Evolutionary conservation across 2,113 vertebrate genomes (phyloP).

Genomic region (Ctenomys sociabilis): DNA sequence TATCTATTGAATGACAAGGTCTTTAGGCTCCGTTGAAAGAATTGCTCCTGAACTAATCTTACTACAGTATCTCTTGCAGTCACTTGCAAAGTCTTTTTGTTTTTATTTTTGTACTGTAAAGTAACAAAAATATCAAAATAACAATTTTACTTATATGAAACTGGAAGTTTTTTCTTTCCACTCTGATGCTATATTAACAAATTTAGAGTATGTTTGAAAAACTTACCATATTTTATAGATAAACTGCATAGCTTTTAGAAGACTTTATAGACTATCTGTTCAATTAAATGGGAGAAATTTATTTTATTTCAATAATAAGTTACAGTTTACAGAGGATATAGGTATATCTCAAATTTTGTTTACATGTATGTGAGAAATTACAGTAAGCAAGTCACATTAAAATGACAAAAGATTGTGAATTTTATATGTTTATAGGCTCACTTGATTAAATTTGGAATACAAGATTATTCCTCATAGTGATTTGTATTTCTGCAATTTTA

Average conservation of each 20-base stretch:
- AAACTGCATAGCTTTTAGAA: not conserved
- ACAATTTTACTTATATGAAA: not conserved
- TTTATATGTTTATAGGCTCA: slow-evolving; percentile 47
- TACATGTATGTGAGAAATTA: slow-evolving; percentile 16
- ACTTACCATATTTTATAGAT: not conserved
- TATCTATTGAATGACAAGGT: not conserved
- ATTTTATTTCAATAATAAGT: slow-evolving; percentile 21
- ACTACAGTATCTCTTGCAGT: too few species aligned
- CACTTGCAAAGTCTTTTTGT: not conserved
- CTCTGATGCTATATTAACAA: not conserved
- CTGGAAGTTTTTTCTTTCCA: not conserved
- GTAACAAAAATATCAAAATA: not conserved
- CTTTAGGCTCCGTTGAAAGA: not conserved
- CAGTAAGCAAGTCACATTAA: slow-evolving; percentile 60
- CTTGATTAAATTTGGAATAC: slow-evolving; percentile 53
- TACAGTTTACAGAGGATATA: not conserved
- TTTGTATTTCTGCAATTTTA: slow-evolving; percentile 26
- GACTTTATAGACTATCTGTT: not conserved
- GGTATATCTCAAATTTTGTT: slow-evolving; percentile 27
- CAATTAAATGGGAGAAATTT: not conserved
- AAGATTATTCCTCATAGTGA: slow-evolving; percentile 17
- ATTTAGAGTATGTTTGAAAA: not conserved
- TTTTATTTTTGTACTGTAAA: not conserved
- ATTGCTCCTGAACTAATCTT: not conserved
- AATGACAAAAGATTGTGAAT: not conserved